Base-by-base conservation (phyloP, 2,113 vertebrate species). In the Periophthalmus modestus region DNA sequence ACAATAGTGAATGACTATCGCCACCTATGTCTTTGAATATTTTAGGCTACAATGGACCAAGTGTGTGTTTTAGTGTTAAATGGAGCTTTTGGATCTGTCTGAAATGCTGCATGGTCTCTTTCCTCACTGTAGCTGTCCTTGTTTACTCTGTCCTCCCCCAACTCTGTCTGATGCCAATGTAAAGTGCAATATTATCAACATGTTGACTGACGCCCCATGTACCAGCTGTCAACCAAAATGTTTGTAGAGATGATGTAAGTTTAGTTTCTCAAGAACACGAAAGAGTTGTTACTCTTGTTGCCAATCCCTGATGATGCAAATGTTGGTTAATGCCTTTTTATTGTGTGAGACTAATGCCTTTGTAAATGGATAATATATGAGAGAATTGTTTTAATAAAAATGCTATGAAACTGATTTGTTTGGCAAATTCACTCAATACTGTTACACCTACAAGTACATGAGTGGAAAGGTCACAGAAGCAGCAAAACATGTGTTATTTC, bases 181-280 rank as follows among this genome's bases (percentile, higher is more conserved):
- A 75, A 85, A 85, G 92, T 91, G 89, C 90, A 92, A 92, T 91
- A 89, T 81, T 81, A 72, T 66, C 71, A 57, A 70, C 48, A 34
- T 55, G 78, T 73, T 81, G 75, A 80, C 69, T 57, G 80, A 88
- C 0, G 4, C 69, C 68, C 47, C 58, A 68, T 73, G 73, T 28
- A 70, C 73, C 72, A 86, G 85, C 82, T 86, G 79, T 82, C 78
- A 82, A 90, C 88, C 90, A 89, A 91, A 91, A 84, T 71, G 36
- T 83, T 84, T 85, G 85, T 85, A 59, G 78, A 71, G 55, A 83
- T 74, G 77, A 81, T 85, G 73, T 86, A 78, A 82, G 68, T 71
- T 73, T 78, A 58, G 69, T 88, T 88, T 73, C 66, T 81, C 62
- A 55, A 50, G 43, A 78, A 83, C 58, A 69, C 39, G 81, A 76